A percentile compares a stretch with the other conserved stretches of the same genome.
phyloP scores from a whole-genome alignment of 2,888 invertebrate species.

The Oxyteleia sp. region DNA sequence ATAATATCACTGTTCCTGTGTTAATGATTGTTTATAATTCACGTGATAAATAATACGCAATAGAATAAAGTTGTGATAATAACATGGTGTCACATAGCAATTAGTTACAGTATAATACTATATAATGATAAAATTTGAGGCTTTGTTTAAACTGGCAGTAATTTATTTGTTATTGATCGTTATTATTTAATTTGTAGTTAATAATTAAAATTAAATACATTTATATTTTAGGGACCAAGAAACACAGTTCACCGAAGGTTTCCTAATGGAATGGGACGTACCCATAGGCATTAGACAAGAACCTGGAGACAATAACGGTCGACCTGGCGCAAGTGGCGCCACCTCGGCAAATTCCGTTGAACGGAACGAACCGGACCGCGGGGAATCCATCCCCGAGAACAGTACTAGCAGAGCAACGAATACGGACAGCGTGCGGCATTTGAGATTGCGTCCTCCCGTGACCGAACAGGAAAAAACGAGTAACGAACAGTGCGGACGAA shows the following conservation, averaged over 20 bases:
- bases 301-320: neutral
- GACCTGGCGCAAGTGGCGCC: neutral
- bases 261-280: constrained; percentile 11
- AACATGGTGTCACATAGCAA: too few species aligned
- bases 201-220: too few species aligned
- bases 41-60: too few species aligned
- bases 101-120: too few species aligned
- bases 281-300: neutral
- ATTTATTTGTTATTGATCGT: too few species aligned
- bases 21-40: too few species aligned
- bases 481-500: neutral
- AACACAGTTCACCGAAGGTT: constrained; percentile 24
- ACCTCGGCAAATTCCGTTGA: neutral
- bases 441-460: constrained; percentile 15
- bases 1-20: too few species aligned
- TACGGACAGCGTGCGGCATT: constrained; percentile 39
- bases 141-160: too few species aligned
- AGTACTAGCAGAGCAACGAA: constrained; percentile 48
- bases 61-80: too few species aligned
- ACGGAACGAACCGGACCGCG: neutral
- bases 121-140: too few species aligned
- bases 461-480: constrained; percentile 11
- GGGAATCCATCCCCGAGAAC: constrained; percentile 15
- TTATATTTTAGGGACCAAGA: constrained; percentile 55
- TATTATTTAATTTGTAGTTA: neutral